These are phyloP conservation scores for Zootoca vivipara DNA, from an alignment of 2,113 vertebrate genomes.

Conservation along the genomic window DNA sequence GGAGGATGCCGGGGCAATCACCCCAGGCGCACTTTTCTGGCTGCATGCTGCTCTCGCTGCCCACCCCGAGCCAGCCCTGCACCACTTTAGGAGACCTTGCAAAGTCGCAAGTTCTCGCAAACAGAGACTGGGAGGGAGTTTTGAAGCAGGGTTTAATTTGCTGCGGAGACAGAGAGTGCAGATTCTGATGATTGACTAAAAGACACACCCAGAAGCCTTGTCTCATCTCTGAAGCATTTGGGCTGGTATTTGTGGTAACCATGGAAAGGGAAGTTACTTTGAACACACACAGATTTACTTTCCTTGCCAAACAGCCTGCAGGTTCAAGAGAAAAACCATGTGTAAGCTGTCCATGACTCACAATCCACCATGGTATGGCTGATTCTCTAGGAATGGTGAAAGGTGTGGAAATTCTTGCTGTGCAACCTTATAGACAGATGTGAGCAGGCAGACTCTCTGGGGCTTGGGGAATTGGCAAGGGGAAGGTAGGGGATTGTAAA, in stretches of 20 bases:
- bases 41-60: no score
- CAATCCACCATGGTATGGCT: neutral
- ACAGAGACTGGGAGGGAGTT: neutral
- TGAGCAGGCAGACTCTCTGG: neutral
- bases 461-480: no score
- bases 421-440: neutral
- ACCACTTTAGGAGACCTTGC: no score
- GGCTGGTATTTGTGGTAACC: neutral
- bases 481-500: no score
- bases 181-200: neutral
- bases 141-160: neutral
- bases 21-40: no score
- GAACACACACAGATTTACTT: neutral
- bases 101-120: no score
- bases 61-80: no score
- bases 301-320: neutral
- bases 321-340: neutral
- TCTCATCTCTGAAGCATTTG: neutral
- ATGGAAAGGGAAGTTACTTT: neutral
- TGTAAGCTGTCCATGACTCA: neutral
- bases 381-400: neutral
- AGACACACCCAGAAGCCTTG: neutral
- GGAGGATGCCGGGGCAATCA: no score
- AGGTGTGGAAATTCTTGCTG: neutral
- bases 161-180: neutral